Conservation (phyloP, 1,140 invertebrate species). For the Pogonomyrmex californicus region DNA sequence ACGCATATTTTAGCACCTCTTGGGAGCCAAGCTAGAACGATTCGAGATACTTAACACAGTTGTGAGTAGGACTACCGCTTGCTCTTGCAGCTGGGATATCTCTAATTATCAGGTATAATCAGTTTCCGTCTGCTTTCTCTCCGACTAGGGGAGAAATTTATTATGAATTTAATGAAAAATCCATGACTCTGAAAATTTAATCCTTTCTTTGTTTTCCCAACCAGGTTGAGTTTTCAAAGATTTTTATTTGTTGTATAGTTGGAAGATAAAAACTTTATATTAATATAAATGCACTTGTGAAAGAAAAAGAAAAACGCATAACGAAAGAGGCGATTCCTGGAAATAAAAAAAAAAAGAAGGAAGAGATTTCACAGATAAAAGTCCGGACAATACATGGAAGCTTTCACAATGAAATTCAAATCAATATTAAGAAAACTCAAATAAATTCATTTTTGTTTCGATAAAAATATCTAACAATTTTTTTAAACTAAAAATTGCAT, state of each 20-base stretch:
- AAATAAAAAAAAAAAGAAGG: not conserved
- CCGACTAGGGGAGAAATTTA: not conserved
- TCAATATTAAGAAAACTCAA: not conserved
- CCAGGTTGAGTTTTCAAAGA: not conserved
- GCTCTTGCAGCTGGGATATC: constrained; percentile 37
- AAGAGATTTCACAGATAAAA: not conserved
- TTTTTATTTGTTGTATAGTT: not conserved
- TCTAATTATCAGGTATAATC: constrained; percentile 58
- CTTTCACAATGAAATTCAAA: not conserved
- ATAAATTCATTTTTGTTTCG: not conserved
- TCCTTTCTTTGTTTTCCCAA: not conserved
- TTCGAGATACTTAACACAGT: constrained; percentile 55
- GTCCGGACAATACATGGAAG: not conserved
- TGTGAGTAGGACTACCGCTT: constrained; percentile 20
- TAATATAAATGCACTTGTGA: not conserved
- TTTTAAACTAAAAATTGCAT: not conserved
- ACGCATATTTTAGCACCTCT: constrained; percentile 64
- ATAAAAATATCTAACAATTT: not conserved
- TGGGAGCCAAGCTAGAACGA: constrained; percentile 47
- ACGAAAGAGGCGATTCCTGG: not conserved
- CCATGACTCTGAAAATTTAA: not conserved
- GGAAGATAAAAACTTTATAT: constrained; percentile 4
- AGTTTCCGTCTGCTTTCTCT: constrained; percentile 39
- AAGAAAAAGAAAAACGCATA: not conserved
- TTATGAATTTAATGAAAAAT: constrained; percentile 18